Conservation (phyloP, 2,797 vertebrate species). For the Protonibea diacanthus region DNA sequence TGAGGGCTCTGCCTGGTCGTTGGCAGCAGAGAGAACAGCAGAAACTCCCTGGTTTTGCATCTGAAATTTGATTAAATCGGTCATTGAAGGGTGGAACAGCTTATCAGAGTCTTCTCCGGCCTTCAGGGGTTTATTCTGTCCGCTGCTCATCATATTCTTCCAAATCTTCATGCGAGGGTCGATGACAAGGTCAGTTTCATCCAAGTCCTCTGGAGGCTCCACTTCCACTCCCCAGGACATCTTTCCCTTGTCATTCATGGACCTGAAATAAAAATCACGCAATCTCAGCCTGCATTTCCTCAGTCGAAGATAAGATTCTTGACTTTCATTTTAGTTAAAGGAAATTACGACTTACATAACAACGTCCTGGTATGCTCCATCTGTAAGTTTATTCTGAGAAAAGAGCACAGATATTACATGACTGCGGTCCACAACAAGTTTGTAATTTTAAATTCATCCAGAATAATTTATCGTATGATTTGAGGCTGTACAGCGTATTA, state of each 20-base stretch:
- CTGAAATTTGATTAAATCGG: conserved; percentile 41
- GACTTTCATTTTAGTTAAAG: conserved; percentile 26
- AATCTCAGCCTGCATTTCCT: conserved; percentile 18
- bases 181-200: conserved; percentile 61
- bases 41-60: conserved; percentile 13
- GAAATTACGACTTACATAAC: conserved; percentile 68
- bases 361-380: conserved; percentile 70
- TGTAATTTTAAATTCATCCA: conserved; percentile 23
- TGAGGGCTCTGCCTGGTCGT: too few relatives aligned
- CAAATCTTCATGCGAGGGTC: conserved; percentile 79
- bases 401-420: conserved; percentile 45
- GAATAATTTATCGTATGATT: neutral
- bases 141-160: conserved; percentile 61
- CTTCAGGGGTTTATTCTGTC: conserved; percentile 42
- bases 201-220: conserved; percentile 80
- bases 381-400: conserved; percentile 73
- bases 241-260: conserved; percentile 65
- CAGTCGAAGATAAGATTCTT: conserved; percentile 7
- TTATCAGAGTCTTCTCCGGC: conserved; percentile 78
- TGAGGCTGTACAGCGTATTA: neutral
- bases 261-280: conserved; percentile 63
- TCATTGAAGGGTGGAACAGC: conserved; percentile 68
- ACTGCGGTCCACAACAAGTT: neutral
- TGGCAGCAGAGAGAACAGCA: too few relatives aligned
- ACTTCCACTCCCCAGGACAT: conserved; percentile 69